Base-by-base conservation (phyloP, 2,113 vertebrate species). In the Ctenodactylus gundi region DNA sequence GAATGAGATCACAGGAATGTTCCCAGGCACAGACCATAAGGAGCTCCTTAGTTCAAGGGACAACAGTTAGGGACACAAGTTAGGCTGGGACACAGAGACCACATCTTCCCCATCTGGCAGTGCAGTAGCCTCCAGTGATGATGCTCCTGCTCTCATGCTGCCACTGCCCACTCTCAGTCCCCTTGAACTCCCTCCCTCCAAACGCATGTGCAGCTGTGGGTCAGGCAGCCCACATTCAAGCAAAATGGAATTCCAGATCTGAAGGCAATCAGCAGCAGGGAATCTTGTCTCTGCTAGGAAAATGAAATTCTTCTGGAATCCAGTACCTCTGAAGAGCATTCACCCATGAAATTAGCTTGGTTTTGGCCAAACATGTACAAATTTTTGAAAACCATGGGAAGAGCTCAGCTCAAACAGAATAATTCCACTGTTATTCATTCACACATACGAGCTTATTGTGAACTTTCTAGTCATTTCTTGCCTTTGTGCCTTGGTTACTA, bases 191-290 rank as follows among this genome's bases (percentile, higher is more conserved):
- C 15, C 15, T 13, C 41, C 25, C 25, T 57, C 57, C 20, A 73
- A 1, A 29, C n/a, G 29, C 57, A n/a, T 20, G 53, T 53, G 34
- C 51, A 44, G 51, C 67, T 58, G 29, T 15, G 44, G 55, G 46
- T 60, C 34, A 44, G 49, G 53, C 11, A 2, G 21, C 29, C 75
- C 21, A 62, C 14, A 67, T 15, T 51, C 58, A 27, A 6, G 23
- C 67, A 93, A 64, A 92, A 4, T 80, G 83, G 83, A 94, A 83
- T 75, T 93, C 82, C 95, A 92, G 82, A 92, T n/a, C 12, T n/a
- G 41, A n/a, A 55, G 57, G 64, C 70, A 88, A 67, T n/a, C 46
- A 85, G 55, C 88, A 85, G 55, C 53, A 91, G 64, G 7, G 76
- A 64, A 57, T 41, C 44, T 81, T 90, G 62, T 53, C 58, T 13